Base-by-base conservation (phyloP, 2,113 vertebrate genomes). In the Thalassoma bifasciatum region DNA sequence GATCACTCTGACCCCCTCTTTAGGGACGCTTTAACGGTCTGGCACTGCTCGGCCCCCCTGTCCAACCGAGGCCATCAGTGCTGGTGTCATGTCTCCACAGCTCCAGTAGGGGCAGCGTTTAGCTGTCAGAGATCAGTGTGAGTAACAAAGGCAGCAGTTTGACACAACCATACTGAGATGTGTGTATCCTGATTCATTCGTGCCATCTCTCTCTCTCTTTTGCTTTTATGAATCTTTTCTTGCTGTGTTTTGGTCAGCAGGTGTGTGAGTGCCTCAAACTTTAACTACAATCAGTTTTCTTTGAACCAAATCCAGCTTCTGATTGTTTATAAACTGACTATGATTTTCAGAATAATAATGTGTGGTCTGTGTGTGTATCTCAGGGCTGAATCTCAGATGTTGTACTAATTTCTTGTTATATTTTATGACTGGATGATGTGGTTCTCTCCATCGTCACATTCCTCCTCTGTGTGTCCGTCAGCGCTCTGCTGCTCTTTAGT, bases 301-400 rank as follows among this genome's bases (percentile, higher is more conserved):
- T 78, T 66, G 38, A 80, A 88, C 76, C 81, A 89, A 88, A 88
- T 76, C 61, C 64, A 73, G 49, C 37, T 70, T 83, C 84, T 73
- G 42, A 40, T 51, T 77, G 84, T 80, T 65, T 42, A n/a, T n/a
- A n/a, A n/a, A n/a, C n/a, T n/a, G n/a, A n/a, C n/a, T n/a, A n/a
- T n/a, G n/a, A n/a, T n/a, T n/a, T 36, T 16, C 21, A 4, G 30
- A 54, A 50, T 47, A n/a, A 19, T 66, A 17, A 4, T 30, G 30
- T 81, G 73, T 51, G 86, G 71, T 83, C 58, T 24, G 21, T 62
- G 81, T 90, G 66, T 90, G 69, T 84, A 89, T 91, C 93, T 94
- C 93, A 94, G 93, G 93, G 93, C 89, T 88, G 68, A 91, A 81
- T 72, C 73, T 92, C 83, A 76, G 69, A 87, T 83, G 37, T 88